Base-by-base conservation (phyloP, 2,888 invertebrate species). In the Eupeodes latifasciatus region DNA sequence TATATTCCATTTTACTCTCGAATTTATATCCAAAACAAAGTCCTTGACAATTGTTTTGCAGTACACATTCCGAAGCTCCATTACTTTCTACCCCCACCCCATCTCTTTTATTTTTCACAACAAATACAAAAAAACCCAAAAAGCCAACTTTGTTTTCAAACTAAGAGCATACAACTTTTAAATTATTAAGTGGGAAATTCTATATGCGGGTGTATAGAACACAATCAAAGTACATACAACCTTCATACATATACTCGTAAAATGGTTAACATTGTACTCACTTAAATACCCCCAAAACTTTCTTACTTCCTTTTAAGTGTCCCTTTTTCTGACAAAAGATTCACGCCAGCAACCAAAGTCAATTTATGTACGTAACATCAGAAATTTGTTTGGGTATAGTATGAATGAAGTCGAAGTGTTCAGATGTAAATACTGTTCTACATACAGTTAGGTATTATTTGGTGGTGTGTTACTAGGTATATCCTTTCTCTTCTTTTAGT, bases 131-230 rank as follows among this genome's bases (percentile, higher is more conserved):
- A n/a, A 62, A 64, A 16, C 44, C 64, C 40, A 64, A 66, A 66
- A 66, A 66, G 47, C 12, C 27, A 47, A 66, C 44, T 66, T 51
- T 66, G 9, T 66, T 16, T 12, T 34, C 34, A 14, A 66, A n/a
- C 19, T 27, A 49, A 49, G 5, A 49, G 5, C 27, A 14, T 9
- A 66, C n/a, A 19, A 66, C 66, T 49, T 66, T 66, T 49, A 66
- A 66, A 66, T 66, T 66, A 66, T 66, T 51, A 66, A 66, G n/a
- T 49, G 27, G 49, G 12, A 66, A 19, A 49, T 66, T 66, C 49
- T 49, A 27, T 27, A 14, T 6, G 16, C 9, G 5, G 9, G 40
- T 27, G 40, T 40, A 40, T 40, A 40, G 40, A 27, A 6, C 4
- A 40, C 40, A 40, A 40, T 9, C 40, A 9, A 5, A 12, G 19